Conservation (phyloP, 2,888 invertebrate genomes). For the Eucriotettix oculatus region DNA sequence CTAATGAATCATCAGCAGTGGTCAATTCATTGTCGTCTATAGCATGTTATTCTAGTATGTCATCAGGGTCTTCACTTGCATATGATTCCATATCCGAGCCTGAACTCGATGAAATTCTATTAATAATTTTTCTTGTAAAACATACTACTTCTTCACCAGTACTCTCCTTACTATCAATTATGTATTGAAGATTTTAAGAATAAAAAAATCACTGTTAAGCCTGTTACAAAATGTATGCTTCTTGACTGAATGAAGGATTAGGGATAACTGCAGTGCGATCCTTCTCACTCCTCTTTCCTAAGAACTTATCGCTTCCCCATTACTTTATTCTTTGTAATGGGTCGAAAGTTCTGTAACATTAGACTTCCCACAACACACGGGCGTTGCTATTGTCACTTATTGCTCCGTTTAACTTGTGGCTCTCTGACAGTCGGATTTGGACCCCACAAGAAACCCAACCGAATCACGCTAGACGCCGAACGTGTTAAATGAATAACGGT, state of each 20-base stretch:
- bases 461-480: not conserved
- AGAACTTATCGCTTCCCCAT: not conserved
- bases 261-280: not conserved
- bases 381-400: too few species aligned
- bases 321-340: too few species aligned
- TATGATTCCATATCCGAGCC: slow-evolving; percentile 9
- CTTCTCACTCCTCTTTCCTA: not conserved
- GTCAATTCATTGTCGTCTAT: slow-evolving; percentile 8
- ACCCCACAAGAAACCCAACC: not conserved
- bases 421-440: not conserved
- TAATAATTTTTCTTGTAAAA: slow-evolving; percentile 8
- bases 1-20: slow-evolving; percentile 8
- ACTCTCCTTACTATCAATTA: not conserved
- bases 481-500: not conserved
- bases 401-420: not conserved
- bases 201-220: not conserved
- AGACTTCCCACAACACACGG: too few species aligned
- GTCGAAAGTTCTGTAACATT: too few species aligned
- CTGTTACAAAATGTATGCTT: not conserved
- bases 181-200: not conserved
- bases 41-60: slow-evolving; percentile 9
- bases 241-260: not conserved
- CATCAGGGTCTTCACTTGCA: slow-evolving; percentile 11
- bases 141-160: slow-evolving; percentile 5
- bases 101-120: slow-evolving; percentile 13